Percentiles rank a stretch among this genome's conserved stretches.
These are phyloP conservation scores for Rhinatrema bivittatum DNA, from an alignment of 2,797 vertebrate species.

Conservation along the genomic window DNA sequence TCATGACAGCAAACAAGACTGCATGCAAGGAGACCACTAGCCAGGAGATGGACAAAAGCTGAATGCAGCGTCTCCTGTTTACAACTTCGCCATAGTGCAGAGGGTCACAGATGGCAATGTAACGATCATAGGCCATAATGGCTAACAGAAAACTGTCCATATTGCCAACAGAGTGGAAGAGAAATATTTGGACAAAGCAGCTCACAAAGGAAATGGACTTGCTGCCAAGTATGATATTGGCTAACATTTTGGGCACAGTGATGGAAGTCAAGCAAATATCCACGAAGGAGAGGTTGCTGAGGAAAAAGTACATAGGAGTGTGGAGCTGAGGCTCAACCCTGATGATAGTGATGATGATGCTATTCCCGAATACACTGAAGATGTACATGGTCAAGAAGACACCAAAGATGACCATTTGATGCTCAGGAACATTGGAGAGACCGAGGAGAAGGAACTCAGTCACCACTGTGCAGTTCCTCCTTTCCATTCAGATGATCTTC, in stretches of 20 bases:
- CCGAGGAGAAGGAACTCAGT: background rate
- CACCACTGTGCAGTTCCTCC: no score
- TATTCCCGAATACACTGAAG: constrained; percentile 3
- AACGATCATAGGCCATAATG: constrained; percentile 9
- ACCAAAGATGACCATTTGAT: constrained; percentile 1
- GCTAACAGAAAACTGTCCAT: constrained; percentile 8
- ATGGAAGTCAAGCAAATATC: constrained; percentile 2
- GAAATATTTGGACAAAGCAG: constrained; percentile 2
- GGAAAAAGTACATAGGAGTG: constrained; percentile 6
- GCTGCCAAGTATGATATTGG: background rate
- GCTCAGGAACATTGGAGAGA: constrained; percentile 5
- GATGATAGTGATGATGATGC: background rate
- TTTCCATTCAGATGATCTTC: no score
- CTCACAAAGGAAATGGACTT: background rate
- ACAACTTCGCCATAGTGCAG: constrained; percentile 4
- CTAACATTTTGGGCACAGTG: background rate
- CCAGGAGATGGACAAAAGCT: background rate
- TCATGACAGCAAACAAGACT: constrained; percentile 1
- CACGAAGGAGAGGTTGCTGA: constrained; percentile 6
- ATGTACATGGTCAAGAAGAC: background rate
- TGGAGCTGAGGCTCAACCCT: constrained; percentile 1
- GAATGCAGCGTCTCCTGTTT: background rate
- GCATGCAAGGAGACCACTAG: background rate
- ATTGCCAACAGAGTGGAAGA: constrained; percentile 3
- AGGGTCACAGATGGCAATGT: constrained; percentile 5